These are phyloP conservation scores for Tortricodes alternella DNA, from an alignment of 2,888 invertebrate genomes.

Conservation along the genomic window DNA sequence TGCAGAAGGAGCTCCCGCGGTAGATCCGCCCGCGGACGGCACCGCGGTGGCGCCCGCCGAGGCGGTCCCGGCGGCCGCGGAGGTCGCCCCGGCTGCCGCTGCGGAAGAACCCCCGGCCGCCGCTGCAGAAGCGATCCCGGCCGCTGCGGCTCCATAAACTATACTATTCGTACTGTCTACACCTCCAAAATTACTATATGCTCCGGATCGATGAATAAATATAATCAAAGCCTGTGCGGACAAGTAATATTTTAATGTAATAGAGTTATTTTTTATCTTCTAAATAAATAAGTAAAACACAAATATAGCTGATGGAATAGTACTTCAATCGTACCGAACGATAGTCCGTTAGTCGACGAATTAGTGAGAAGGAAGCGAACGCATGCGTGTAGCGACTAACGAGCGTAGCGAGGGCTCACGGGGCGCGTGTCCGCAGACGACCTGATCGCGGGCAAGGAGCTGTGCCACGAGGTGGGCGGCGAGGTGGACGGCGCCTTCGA, in stretches of 20 bases:
- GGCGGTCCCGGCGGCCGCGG: constrained; percentile 47
- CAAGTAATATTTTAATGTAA: constrained; percentile 9
- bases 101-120: constrained; percentile 42
- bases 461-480: constrained; percentile 95
- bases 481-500: constrained; percentile 95
- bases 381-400: constrained; percentile 52
- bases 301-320: constrained; percentile 79
- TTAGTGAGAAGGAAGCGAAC: constrained; percentile 36
- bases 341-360: constrained; percentile 30
- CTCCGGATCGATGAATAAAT: constrained; percentile 11
- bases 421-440: constrained; percentile 86
- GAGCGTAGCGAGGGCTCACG: constrained; percentile 45
- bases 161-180: neutral
- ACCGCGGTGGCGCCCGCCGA: constrained; percentile 38
- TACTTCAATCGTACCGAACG: constrained; percentile 43
- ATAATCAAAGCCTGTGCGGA: neutral
- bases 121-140: constrained; percentile 39
- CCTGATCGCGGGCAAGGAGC: constrained; percentile 93
- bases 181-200: constrained; percentile 2
- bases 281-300: constrained; percentile 52
- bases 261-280: constrained; percentile 52
- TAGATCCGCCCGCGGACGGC: constrained; percentile 51
- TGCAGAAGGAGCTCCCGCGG: constrained; percentile 47
- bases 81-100: constrained; percentile 39
- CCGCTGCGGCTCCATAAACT: constrained; percentile 28